Conservation (phyloP, 2,888 invertebrate species). For the Cerceris rybyensis region DNA sequence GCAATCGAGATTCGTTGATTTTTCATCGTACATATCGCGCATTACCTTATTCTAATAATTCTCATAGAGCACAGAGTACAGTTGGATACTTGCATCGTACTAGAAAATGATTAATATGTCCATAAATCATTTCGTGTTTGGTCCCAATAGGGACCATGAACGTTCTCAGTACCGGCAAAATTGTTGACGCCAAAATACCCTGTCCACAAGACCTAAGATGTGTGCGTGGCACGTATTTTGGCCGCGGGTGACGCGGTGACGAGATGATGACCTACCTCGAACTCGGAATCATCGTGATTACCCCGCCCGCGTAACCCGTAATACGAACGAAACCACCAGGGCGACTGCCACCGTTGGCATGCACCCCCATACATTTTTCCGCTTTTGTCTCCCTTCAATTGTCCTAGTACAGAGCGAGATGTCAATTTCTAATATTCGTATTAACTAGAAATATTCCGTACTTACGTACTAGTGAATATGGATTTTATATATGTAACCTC, state of each 20-base stretch:
- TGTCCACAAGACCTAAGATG: conserved; percentile 32
- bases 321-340: conserved; percentile 72
- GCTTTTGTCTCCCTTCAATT: conserved; percentile 1
- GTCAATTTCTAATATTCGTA: neutral
- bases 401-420: neutral
- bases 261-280: conserved; percentile 80
- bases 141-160: conserved; percentile 35
- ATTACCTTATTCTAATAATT: conserved; percentile 74
- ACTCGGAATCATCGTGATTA: conserved; percentile 80
- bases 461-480: too few relatives aligned
- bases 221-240: conserved; percentile 67
- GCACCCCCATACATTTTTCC: conserved; percentile 16
- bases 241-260: conserved; percentile 81
- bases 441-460: too few relatives aligned
- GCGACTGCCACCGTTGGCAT: conserved; percentile 79
- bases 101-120: conserved; percentile 82
- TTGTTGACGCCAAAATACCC: conserved; percentile 37
- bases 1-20: too few relatives aligned
- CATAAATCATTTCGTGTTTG: conserved; percentile 72
- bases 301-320: conserved; percentile 78
- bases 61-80: conserved; percentile 54
- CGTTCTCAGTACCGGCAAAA: conserved; percentile 44
- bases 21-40: too few relatives aligned
- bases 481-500: too few relatives aligned
- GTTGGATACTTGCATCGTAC: conserved; percentile 64